A percentile compares a stretch with the other conserved stretches of the same genome.
phyloP scores from a whole-genome alignment of 2,888 invertebrate species.

The Pheosia gnoma region DNA sequence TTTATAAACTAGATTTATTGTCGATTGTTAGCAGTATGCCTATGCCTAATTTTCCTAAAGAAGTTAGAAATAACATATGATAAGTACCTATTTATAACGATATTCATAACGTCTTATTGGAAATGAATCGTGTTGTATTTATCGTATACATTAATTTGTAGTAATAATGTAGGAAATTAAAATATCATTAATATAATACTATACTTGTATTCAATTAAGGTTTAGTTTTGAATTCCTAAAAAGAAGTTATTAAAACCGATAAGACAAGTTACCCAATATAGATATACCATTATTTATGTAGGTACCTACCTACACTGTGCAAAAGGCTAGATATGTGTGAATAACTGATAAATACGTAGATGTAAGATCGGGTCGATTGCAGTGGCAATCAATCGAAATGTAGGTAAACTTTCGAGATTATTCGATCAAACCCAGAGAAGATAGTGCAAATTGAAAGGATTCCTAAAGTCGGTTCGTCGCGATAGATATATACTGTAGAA shows the following conservation, averaged over 20 bases:
- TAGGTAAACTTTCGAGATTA: conserved; percentile 5
- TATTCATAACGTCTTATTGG: neutral
- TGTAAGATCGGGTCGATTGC: neutral
- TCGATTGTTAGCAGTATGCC: too few species aligned
- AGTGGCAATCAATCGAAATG: neutral
- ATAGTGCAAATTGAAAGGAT: conserved; percentile 5
- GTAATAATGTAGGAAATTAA: too few species aligned
- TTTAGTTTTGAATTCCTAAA: too few species aligned
- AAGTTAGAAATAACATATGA: neutral
- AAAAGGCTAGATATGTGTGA: neutral
- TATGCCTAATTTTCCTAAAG: too few species aligned
- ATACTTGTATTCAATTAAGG: too few species aligned
- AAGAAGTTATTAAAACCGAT: too few species aligned
- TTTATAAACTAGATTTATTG: too few species aligned
- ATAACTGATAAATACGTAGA: neutral
- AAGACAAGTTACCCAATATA: too few species aligned
- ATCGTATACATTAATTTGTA: too few species aligned
- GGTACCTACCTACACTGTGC: too few species aligned
- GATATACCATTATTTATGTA: too few species aligned
- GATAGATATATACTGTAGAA: neutral
- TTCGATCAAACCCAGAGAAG: conserved; percentile 10
- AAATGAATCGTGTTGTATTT: neutral
- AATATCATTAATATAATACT: too few species aligned
- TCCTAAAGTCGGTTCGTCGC: neutral
- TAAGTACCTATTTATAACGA: neutral